phyloP scores from a whole-genome alignment of 2,113 vertebrate species.

The Empidonax alnorum region DNA sequence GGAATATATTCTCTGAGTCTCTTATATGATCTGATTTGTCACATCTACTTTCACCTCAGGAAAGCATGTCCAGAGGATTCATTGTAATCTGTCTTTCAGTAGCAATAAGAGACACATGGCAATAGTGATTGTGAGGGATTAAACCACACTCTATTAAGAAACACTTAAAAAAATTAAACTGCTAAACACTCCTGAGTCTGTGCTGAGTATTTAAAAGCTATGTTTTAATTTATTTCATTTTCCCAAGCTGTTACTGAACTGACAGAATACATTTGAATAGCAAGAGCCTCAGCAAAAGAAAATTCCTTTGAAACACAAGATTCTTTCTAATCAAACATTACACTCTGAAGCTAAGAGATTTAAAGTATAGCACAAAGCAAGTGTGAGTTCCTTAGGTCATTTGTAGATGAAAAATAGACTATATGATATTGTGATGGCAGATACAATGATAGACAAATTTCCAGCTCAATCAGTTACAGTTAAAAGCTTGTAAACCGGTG shows the following conservation, averaged over 20 bases:
- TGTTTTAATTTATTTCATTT: background rate
- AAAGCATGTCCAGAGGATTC: background rate
- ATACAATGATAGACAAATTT: background rate
- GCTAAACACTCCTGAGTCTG: background rate
- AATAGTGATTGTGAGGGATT: background rate
- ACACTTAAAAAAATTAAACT: background rate
- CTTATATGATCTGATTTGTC: background rate
- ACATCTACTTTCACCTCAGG: background rate
- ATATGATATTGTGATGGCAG: background rate
- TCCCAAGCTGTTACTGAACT: background rate
- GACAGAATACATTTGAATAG: background rate
- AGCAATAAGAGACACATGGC: background rate
- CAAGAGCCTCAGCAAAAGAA: background rate
- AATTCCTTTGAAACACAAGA: background rate
- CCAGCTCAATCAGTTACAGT: background rate
- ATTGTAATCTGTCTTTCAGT: accelerated
- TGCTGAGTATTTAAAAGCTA: background rate
- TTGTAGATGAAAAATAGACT: background rate
- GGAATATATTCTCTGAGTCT: background rate
- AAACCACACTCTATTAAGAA: background rate
- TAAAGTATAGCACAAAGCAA: background rate
- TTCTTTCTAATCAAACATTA: background rate
- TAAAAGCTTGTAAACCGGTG: background rate
- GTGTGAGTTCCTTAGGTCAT: accelerated
- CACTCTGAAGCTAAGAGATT: background rate